Evolutionary conservation across 2,797 vertebrate genomes (phyloP).

Genomic region (Prunella strophiata): DNA sequence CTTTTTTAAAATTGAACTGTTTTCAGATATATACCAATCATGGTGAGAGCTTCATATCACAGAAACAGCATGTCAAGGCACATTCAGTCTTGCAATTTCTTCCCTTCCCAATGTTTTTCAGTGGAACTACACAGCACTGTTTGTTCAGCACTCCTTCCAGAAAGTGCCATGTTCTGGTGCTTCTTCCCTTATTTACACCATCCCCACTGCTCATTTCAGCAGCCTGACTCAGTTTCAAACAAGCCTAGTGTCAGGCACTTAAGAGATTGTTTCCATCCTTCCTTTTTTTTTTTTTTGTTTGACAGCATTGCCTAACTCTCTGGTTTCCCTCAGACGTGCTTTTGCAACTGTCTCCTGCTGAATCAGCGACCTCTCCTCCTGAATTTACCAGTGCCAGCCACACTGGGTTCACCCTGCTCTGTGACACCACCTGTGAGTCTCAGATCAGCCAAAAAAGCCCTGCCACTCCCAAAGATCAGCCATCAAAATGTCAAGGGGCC

Average conservation of each 20-base stretch:
- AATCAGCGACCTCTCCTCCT: neutral
- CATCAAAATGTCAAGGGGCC: neutral
- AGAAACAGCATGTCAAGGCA: neutral
- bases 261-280: neutral
- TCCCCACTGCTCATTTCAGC: neutral
- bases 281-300: slow-evolving; percentile 19
- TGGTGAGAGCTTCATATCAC: neutral
- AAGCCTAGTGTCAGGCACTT: neutral
- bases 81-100: neutral
- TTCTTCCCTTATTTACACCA: neutral
- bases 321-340: neutral
- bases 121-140: neutral
- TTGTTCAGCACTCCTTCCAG: neutral
- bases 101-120: neutral
- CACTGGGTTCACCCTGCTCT: neutral
- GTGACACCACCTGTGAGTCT: neutral
- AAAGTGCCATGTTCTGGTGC: neutral
- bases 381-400: neutral
- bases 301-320: slow-evolving; percentile 1
- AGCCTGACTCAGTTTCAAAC: neutral
- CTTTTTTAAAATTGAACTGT: neutral
- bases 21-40: neutral
- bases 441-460: neutral
- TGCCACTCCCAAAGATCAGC: neutral
- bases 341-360: neutral